Percentiles rank a stretch among this genome's conserved stretches.
These are phyloP conservation scores for Cairina moschata DNA, from an alignment of 2,113 vertebrate species.

Conservation along the genomic window DNA sequence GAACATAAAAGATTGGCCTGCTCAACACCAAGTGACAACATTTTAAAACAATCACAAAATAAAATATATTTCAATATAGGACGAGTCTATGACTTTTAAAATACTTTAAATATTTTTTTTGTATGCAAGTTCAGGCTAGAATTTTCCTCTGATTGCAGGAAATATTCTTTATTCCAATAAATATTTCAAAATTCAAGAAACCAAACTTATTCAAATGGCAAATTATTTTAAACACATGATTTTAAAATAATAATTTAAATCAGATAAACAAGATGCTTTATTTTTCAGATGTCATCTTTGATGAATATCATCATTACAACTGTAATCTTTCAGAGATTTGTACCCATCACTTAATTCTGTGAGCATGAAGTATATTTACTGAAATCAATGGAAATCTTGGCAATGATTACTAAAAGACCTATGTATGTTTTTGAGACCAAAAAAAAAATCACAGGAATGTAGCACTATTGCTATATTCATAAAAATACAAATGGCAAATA, in stretches of 20 bases:
- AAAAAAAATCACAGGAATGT: neutral
- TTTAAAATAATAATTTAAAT: neutral
- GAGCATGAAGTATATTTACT: neutral
- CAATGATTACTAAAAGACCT: neutral
- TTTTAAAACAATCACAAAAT: neutral
- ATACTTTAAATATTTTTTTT: neutral
- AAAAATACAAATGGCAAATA: neutral
- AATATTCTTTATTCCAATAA: neutral
- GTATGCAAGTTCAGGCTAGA: neutral
- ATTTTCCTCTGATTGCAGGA: neutral
- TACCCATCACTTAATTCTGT: neutral
- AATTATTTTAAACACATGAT: neutral
- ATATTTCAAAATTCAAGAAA: neutral
- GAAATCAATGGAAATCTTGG: neutral
- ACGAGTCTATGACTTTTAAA: neutral
- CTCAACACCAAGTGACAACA: neutral
- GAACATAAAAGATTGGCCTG: neutral
- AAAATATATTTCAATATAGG: neutral
- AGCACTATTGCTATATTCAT: neutral
- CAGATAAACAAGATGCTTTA: neutral
- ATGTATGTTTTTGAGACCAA: neutral
- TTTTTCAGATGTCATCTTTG: neutral
- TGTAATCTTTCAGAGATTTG: neutral
- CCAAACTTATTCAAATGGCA: fast-evolving
- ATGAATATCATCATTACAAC: neutral